Base-by-base conservation (phyloP, 1,140 invertebrate genomes). In the Atta texana region DNA sequence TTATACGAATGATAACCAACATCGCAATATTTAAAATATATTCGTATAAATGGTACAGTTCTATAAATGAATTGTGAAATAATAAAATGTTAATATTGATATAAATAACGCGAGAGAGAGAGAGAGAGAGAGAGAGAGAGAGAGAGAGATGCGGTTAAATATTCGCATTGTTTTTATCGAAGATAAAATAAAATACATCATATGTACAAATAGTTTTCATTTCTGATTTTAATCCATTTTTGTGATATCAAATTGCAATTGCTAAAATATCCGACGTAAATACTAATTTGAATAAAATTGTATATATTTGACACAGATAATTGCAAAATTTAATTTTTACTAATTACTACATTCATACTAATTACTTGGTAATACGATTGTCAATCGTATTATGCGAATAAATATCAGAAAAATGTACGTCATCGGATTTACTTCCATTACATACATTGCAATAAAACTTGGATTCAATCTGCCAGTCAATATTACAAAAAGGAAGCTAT, bases 371-470 rank as follows among this genome's bases (percentile, higher is more conserved):
- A 69, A 80, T 80, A 55, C 8, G 44, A 81, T 69, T 39, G 31
- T 16, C n/a, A 34, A 39, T 24, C 24, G 24, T 24, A 24, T 24
- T 24, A 24, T 16, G 28, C 18, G 63, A 77, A 24, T 44, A 28
- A 66, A 53, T 39, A 16, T 14, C 14, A 53, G 28, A 69, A 39
- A 81, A 57, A 69, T 61, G 31, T 18, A 18, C 28, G 31, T 68
- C n/a, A n/a, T 21, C 21, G 8, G 0, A 1, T 5, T 12, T 31
- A 5, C 31, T 57, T 81, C 24, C 34, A 71, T 81, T 81, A 44
- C 16, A 71, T 21, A 34, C 16, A 24, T 71, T 31, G 66, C 68
- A 81, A 71, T 81, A 71, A 81, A 81, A 51, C 78, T 44, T n/a
- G 34, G 8, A 81, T 53, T n/a, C 2, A 49, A 34, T 69, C 64